Evolutionary conservation across 2,888 invertebrate species (phyloP), one percentile per base, ranked within the genome.

Genomic region (Caenorhabditis sp.): DNA sequence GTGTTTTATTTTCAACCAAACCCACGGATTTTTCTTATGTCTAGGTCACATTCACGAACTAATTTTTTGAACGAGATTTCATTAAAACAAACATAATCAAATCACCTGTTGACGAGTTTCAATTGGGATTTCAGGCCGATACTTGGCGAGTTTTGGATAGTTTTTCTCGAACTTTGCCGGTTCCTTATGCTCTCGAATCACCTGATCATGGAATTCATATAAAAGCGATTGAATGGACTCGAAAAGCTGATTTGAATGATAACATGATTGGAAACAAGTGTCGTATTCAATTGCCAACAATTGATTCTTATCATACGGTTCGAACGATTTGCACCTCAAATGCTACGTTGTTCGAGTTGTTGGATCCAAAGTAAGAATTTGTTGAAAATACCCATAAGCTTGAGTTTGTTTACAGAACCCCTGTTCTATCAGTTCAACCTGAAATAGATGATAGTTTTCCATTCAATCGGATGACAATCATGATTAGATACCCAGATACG

Each of bases 121-220:
- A n/a, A n/a, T n/a, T n/a, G n/a, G n/a, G n/a, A n/a, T n/a, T 55
- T 19, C 59, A 77, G 77, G 37, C 43, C 10, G 77, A 79, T 2
- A 60, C 77, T 21, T 77, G 76, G 72, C 27, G 58, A 24, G 55
- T 78, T 50, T 65, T 79, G 14, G 62, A 64, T n/a, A 65, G 77
- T 21, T 83, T 85, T 24, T 60, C 79, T 5, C 57, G 67, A 14
- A 67, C 78, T 23, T 68, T 84, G 0, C 84, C 84, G 1, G 69
- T 75, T 10, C 84, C 84, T 0, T 83, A 81, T 53, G 71, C 82
- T 3, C 58, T 84, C 8, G 71, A 80, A 19, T 82, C 82, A 3
- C 67, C 77, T 21, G 75, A 74, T 26, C 77, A 77, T 19, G 83
- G 82, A 27, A 62, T 85, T 19, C 83, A 84, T 51, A 79, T 84